Conservation (phyloP, 2,888 invertebrate species). For the Hydrotaea diabolus region DNA sequence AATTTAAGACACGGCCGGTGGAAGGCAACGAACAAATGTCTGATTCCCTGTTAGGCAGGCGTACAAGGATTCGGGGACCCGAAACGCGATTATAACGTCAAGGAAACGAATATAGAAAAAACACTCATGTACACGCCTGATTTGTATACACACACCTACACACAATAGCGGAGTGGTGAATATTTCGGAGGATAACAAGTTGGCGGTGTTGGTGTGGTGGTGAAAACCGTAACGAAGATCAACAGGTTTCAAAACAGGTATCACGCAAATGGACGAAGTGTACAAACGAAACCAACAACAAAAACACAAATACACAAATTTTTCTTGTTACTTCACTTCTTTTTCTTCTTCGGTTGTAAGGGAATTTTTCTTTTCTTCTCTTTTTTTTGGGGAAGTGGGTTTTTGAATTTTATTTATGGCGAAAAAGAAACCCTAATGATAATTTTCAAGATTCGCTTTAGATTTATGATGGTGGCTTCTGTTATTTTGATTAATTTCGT, state of each 20-base stretch:
- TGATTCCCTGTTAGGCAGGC: neutral
- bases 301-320: slow-evolving; percentile 27
- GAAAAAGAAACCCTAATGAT: neutral
- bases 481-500: slow-evolving; percentile 38
- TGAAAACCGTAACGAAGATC: slow-evolving; percentile 36
- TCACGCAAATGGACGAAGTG: too few relatives aligned
- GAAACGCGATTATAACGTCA: too few relatives aligned
- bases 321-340: slow-evolving; percentile 39
- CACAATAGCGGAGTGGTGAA: slow-evolving; percentile 1
- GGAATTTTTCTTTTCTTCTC: slow-evolving; percentile 6
- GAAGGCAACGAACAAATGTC: neutral
- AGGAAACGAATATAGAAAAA: too few relatives aligned
- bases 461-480: neutral
- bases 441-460: neutral
- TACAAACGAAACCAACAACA: neutral
- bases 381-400: slow-evolving; percentile 2
- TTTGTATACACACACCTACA: neutral
- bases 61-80: neutral
- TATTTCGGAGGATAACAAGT: neutral
- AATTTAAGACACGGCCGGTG: slow-evolving; percentile 12
- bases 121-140: neutral
- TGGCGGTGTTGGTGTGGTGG: neutral
- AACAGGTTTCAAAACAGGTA: slow-evolving; percentile 67
- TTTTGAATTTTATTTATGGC: neutral
- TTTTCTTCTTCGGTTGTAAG: slow-evolving; percentile 10